phyloP scores from a whole-genome alignment of 2,888 invertebrate species.

The Abrostola tripartita region DNA sequence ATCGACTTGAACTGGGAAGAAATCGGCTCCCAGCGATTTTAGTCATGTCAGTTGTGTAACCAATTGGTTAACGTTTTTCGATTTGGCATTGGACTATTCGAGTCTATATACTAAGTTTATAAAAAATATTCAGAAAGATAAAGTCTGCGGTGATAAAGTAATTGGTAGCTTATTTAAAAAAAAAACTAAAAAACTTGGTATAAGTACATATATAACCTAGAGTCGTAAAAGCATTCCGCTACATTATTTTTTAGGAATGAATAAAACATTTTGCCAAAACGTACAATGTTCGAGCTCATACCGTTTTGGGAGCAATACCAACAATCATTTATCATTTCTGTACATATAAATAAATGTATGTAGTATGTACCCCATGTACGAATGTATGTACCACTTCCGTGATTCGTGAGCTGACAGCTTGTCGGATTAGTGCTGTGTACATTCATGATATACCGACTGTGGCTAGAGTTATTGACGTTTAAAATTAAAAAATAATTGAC shows the following conservation, averaged over 20 bases:
- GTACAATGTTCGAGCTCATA: conserved; percentile 53
- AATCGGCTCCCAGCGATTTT: no score
- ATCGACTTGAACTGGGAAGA: neutral
- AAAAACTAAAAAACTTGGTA: neutral
- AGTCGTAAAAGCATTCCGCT: conserved; percentile 56
- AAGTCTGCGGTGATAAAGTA: no score
- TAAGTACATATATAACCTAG: conserved; percentile 8
- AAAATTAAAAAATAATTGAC: conserved; percentile 50
- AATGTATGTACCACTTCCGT: conserved; percentile 62
- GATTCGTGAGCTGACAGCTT: conserved; percentile 60
- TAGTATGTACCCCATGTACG: conserved; percentile 21
- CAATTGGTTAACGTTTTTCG: no score
- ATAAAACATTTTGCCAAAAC: conserved; percentile 82
- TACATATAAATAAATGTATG: conserved; percentile 50
- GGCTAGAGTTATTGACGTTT: conserved; percentile 36
- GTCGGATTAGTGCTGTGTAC: conserved; percentile 59
- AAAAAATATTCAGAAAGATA: no score
- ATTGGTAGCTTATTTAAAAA: neutral
- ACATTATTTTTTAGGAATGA: conserved; percentile 76
- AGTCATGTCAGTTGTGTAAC: no score
- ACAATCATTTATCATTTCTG: conserved; percentile 67
- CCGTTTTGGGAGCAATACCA: conserved; percentile 72
- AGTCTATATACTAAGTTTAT: no score
- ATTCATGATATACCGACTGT: conserved; percentile 43
- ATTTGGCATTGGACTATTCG: no score